Conservation (phyloP, 2,113 vertebrate genomes). For the Mirounga angustirostris region DNA sequence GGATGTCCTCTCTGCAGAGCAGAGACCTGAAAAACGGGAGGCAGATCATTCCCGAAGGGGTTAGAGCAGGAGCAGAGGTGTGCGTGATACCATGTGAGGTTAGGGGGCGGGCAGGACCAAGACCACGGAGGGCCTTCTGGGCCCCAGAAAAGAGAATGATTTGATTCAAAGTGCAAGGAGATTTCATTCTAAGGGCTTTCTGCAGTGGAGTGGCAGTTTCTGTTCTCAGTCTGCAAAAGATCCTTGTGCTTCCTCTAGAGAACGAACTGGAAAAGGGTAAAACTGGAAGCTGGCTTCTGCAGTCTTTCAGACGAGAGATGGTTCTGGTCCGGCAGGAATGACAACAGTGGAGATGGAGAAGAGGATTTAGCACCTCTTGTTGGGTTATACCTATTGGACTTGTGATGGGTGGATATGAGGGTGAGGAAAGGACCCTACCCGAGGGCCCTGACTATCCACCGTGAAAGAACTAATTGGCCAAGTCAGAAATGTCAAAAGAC, state of each 20-base stretch:
- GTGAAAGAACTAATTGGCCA: neutral
- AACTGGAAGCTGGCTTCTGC: neutral
- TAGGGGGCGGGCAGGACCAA: neutral
- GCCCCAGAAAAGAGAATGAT: neutral
- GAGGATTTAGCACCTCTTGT: neutral
- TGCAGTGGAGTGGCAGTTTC: neutral
- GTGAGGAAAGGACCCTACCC: neutral
- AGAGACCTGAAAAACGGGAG: neutral
- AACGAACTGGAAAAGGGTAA: neutral
- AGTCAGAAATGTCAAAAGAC: neutral
- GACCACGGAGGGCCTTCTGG: neutral
- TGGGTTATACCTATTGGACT: neutral
- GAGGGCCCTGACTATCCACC: no score
- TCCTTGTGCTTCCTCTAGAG: neutral
- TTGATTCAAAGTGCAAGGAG: neutral
- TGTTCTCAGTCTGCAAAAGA: neutral
- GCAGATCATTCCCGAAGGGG: neutral
- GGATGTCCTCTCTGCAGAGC: neutral
- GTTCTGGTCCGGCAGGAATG: neutral
- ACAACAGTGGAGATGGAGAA: neutral
- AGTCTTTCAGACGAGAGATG: neutral
- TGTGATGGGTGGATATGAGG: neutral
- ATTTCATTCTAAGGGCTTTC: neutral
- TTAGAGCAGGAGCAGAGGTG: neutral
- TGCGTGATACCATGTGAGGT: rapidly evolving